Base-by-base conservation (phyloP, 2,888 invertebrate species). In the Amphipoea lucens region DNA sequence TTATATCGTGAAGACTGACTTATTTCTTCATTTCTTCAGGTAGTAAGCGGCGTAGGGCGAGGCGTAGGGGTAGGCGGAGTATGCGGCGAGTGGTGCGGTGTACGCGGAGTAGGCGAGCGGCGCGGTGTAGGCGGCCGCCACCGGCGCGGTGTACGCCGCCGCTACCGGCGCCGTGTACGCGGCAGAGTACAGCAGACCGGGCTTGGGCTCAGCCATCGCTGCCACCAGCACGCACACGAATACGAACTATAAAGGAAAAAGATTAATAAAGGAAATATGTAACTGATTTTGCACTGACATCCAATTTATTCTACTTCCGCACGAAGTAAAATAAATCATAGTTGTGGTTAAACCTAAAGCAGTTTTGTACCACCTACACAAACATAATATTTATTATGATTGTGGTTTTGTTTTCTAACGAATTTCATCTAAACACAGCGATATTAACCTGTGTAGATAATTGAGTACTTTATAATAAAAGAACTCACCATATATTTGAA, bases 151-250 rank as follows among this genome's bases (percentile, higher is more conserved):
- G 88, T 92, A 92, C 57, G 92, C 92, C 2, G 92, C 92, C 2
- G 94, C 94, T 14, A 93, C 86, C 0, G 92, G 92, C 0, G 94
- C 91, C 20, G 94, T 90, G 87, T 92, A 92, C 5, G 91, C 90
- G 0, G 91, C 90, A 48, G 90, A 87, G 77, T 90, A 90, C 48
- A 91, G 67, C 54, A 94, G 85, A 48, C 94, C 92, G 29, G 95
- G 93, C 65, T 91, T 89, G 69, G 90, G 90, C 11, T 89, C 89
- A 63, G 89, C 89, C 60, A 85, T 84, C 1, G 89, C 89, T 74
- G 97, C 87, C 57, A 97, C 97, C 93, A 97, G 87, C 89, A 97
- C 92, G 89, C 97, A 97, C 71, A 95, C 94, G 91, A 97, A 93
- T 84, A 95, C 85, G 84, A 94, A 92, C 97, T 97, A 92, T 14